Evolutionary conservation across 2,888 invertebrate species (phyloP).

Genomic region (Rhogogaster chlorosoma): DNA sequence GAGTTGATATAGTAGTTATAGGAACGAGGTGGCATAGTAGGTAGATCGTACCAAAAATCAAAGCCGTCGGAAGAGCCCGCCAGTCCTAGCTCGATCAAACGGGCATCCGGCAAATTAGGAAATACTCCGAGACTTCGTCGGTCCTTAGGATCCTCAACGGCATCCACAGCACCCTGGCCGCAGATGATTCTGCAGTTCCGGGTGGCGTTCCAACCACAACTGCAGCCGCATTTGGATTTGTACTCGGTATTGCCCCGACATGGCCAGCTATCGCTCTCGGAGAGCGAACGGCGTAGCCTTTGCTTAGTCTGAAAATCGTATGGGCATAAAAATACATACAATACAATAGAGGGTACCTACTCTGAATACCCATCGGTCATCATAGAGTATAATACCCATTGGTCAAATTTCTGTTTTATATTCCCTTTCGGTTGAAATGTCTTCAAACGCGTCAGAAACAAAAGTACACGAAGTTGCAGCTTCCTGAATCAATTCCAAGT

Average conservation of each 20-base stretch:
- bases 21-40: neutral
- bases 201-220: slow-evolving; percentile 24
- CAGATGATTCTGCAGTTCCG: neutral
- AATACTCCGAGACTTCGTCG: slow-evolving; percentile 63
- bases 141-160: slow-evolving; percentile 53
- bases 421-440: no score
- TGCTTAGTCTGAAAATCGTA: slow-evolving; percentile 53
- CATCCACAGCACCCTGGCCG: slow-evolving; percentile 45
- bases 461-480: no score
- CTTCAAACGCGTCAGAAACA: no score
- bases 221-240: slow-evolving; percentile 52
- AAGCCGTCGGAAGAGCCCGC: slow-evolving; percentile 63
- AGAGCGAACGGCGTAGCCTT: slow-evolving; percentile 64
- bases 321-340: neutral
- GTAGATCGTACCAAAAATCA: slow-evolving; percentile 62
- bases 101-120: slow-evolving; percentile 68
- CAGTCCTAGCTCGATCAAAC: slow-evolving; percentile 67
- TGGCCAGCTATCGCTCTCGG: slow-evolving; percentile 62
- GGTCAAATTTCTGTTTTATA: no score
- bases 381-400: neutral
- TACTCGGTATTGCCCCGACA: slow-evolving; percentile 56
- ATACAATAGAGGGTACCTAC: no score
- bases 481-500: no score
- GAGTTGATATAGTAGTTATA: neutral
- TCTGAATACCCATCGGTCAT: no score